phyloP scores from a whole-genome alignment of 2,113 vertebrate species.

The Cynocephalus volans region DNA sequence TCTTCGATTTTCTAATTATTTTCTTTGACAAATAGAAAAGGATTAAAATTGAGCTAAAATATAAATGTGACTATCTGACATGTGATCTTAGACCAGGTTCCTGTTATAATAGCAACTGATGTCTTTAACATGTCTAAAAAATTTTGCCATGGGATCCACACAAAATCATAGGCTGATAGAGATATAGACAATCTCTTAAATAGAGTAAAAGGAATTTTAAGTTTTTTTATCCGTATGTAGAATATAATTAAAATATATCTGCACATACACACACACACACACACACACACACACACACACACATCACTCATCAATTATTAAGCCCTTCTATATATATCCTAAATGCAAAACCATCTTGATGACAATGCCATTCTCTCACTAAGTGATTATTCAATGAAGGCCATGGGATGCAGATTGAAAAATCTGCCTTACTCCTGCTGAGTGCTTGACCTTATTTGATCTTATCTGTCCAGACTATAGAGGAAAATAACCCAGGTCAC shows the following conservation, averaged over 20 bases:
- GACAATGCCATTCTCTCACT: neutral
- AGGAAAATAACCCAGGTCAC: neutral
- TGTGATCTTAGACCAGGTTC: neutral
- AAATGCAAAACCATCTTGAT: neutral
- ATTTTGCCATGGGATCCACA: neutral
- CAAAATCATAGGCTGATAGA: conserved; percentile 11
- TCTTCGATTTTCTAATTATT: neutral
- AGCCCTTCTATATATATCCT: neutral
- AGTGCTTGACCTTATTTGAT: conserved; percentile 34
- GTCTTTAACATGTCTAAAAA: neutral
- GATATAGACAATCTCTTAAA: neutral
- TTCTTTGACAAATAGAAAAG: conserved; percentile 22
- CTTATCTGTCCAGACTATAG: neutral
- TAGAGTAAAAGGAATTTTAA: neutral
- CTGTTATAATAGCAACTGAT: neutral
- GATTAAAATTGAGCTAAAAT: neutral
- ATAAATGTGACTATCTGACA: neutral
- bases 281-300: neutral
- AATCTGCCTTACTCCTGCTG: neutral
- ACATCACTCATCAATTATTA: neutral
- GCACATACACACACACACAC: neutral
- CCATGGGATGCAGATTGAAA: neutral
- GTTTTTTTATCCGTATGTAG: neutral
- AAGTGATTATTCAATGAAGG: neutral
- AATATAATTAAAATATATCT: neutral